phyloP scores from a whole-genome alignment of 2,888 invertebrate species.

The Andrena bicolor region DNA sequence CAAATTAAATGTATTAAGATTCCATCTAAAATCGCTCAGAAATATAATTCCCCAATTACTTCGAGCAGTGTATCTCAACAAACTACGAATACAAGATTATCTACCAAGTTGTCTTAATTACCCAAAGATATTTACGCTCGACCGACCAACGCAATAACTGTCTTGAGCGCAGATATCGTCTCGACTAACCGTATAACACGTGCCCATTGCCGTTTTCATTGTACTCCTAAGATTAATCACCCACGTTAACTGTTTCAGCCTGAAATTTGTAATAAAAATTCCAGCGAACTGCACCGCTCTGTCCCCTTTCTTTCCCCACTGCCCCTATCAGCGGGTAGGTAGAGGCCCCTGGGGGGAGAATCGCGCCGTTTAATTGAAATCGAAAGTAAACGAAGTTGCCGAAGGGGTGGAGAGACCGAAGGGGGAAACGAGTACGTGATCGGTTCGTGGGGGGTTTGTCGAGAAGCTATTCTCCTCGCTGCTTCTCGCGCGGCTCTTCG shows the following conservation, averaged over 20 bases:
- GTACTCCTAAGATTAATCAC: slow-evolving; percentile 61
- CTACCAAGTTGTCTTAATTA: slow-evolving; percentile 7
- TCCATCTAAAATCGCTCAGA: background rate
- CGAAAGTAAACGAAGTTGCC: slow-evolving; percentile 56
- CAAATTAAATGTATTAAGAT: background rate
- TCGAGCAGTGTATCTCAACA: slow-evolving; percentile 6
- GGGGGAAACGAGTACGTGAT: slow-evolving; percentile 59
- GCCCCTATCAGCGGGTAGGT: background rate
- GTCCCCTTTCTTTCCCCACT: background rate
- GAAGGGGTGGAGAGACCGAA: slow-evolving; percentile 26
- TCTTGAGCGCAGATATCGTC: slow-evolving; percentile 25
- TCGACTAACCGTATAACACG: slow-evolving; percentile 43
- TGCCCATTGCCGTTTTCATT: slow-evolving; percentile 56
- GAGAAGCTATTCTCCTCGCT: slow-evolving; percentile 40
- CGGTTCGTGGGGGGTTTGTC: slow-evolving; percentile 36
- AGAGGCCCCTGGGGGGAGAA: slow-evolving; percentile 1
- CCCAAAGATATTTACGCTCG: background rate
- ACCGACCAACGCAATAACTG: background rate
- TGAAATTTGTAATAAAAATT: slow-evolving; percentile 69
- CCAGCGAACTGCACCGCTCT: slow-evolving; percentile 16
- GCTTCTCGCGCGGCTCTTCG: slow-evolving; percentile 52
- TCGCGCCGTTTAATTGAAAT: slow-evolving; percentile 67
- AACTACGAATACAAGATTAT: background rate
- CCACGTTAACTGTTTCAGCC: slow-evolving; percentile 51
- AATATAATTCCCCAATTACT: slow-evolving; percentile 20